phyloP scores from a whole-genome alignment of 2,888 invertebrate species.

The Antitype chi region DNA sequence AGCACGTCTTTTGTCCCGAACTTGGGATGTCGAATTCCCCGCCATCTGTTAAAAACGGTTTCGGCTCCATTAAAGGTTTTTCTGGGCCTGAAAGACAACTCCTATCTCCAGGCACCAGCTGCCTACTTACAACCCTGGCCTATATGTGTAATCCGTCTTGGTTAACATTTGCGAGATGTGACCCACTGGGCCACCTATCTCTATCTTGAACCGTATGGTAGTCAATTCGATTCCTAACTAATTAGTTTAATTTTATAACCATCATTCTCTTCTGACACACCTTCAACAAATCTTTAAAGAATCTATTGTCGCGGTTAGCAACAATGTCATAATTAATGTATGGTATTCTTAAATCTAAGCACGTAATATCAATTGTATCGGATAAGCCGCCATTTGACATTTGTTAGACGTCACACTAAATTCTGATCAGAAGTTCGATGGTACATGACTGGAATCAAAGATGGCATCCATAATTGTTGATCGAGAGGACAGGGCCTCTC shows the following conservation, averaged over 20 bases:
- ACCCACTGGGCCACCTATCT: background rate
- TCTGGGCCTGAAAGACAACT: background rate
- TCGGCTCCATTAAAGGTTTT: background rate
- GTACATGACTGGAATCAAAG: constrained; percentile 26
- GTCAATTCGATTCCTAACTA: background rate
- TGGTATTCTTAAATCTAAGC: constrained; percentile 12
- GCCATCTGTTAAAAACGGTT: background rate
- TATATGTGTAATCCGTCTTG: background rate
- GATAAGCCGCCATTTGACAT: constrained; percentile 22
- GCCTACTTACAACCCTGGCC: background rate
- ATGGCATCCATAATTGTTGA: background rate
- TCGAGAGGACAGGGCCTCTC: background rate
- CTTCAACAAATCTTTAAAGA: background rate
- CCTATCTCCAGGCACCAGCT: background rate
- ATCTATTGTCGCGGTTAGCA: constrained; percentile 21
- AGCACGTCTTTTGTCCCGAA: background rate
- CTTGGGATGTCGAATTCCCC: background rate
- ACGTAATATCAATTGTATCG: constrained; percentile 33
- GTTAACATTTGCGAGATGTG: background rate
- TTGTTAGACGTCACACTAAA: constrained; percentile 28
- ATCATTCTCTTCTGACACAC: background rate
- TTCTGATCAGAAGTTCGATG: constrained; percentile 18
- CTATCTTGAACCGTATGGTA: background rate
- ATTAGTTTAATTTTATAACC: background rate
- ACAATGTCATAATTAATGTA: constrained; percentile 30